Base-by-base conservation (phyloP, 1,140 invertebrate genomes). In the Drosophila auraria region DNA sequence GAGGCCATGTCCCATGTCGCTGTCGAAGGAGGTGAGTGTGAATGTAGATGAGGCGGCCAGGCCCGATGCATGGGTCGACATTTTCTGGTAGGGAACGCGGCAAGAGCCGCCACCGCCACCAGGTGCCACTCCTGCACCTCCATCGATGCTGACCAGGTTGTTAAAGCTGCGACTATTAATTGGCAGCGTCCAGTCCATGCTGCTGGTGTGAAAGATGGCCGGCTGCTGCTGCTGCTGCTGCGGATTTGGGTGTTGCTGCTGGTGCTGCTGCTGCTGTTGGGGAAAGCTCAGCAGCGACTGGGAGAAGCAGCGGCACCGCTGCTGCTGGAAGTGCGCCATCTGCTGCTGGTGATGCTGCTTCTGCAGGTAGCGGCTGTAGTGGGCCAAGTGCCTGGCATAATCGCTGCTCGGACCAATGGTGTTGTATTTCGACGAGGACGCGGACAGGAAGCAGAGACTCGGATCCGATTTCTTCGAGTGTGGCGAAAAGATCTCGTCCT, bases 351-450 rank as follows among this genome's bases (percentile, higher is more conserved):
- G 83, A 54, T 92, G 87, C 56, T 92, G 87, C 70, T 92, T 91
- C 64, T 89, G 83, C 62, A 87, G 79, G 68, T 91, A 82, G 63
- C 84, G 90, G 51, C 87, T 91, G 17, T 92, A 91, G 54, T 90
- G 73, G 27, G 87, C 91, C 76, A 92, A 71, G 47, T 92, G 91
- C 11, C 87, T 69, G 1, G 82, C 83, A 83, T 91, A 93, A 61
- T 91, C 91, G 80, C 87, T 92, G 68, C 87, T 92, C 38, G 92
- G 90, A 25, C 92, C 92, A 56, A 93, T 92, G 27, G 92, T 93
- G 54, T 93, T 93, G 61, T 92, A 93, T 80, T 93, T 93, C 64
- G 83, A 62, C 38, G 75, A 50, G 33, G 72, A 77, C 53, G 75
- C 49, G 33, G 75, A 82, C 53, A 92, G 70, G 58, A 92, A 92